Evolutionary conservation across 2,797 vertebrate genomes (phyloP), one percentile per base, ranked within the genome.

Genomic region (Todus mexicanus): DNA sequence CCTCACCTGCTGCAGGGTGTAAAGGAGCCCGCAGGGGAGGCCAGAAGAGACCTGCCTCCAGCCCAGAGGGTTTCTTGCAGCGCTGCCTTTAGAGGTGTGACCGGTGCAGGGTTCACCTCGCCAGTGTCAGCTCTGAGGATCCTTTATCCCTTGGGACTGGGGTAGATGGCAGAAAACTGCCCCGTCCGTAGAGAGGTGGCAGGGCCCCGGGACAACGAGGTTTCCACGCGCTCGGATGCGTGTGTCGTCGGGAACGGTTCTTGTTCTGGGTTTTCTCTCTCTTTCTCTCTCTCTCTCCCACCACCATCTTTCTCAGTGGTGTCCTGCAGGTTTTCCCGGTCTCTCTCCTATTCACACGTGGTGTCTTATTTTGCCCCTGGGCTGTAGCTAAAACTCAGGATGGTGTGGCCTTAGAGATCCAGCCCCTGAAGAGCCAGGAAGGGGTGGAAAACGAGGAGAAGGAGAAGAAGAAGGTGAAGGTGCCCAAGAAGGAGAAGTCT

Each of bases 401-500:
- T 33, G 99, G 99, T 87, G 98, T 99, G 68, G 98, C 99, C 80
- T 96, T 99, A 95, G 99, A 99, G 97, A 99, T 99, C 97, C 99
- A 99, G 93, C 99, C 99, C 4, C 97, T 99, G 97, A 99, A 99
- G 97, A 99, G 99, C 73, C 99, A 99, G 83, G 99, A 99, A 86
- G 98, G 98, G 10, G 93, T 95, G 2, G 99, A 99, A 89, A 98
- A 93, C 0, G 99, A 99, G 94, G 99, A 99, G 59, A 99, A 98
- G 93, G 99, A 99, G 95, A 98, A 98, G 92, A 99, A 99, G 97
- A 98, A 98, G 70, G 97, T 98, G 88, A 99, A 98, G 53, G 97
- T 98, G 59, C 98, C 98, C 82, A 99, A 99, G 97, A 99, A 99
- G 96, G 99, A 99, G 97, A 99, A 99, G 96, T 99, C 99, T 0